These are phyloP conservation scores for Drosophila merina DNA, from an alignment of 2,888 invertebrate genomes.

Conservation along the genomic window DNA sequence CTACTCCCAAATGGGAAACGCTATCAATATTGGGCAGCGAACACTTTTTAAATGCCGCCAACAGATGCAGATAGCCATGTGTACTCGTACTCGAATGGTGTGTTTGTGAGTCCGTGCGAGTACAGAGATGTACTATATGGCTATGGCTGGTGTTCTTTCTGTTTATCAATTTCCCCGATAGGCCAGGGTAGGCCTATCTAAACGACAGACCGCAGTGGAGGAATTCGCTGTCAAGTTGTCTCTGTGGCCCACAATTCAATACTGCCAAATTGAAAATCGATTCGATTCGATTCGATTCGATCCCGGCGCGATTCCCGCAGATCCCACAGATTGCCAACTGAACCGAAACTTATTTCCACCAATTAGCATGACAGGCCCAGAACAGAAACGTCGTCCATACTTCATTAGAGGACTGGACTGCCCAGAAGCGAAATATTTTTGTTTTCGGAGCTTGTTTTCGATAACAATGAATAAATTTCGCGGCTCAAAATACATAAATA, in stretches of 20 bases:
- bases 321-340: conserved; percentile 14
- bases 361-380: conserved; percentile 28
- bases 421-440: conserved; percentile 26
- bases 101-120: not conserved
- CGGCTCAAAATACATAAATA: conserved; percentile 67
- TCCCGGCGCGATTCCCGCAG: conserved; percentile 7
- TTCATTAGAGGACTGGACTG: conserved; percentile 35
- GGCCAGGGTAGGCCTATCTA: conserved; percentile 21
- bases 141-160: conserved; percentile 45
- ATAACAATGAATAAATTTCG: conserved; percentile 58
- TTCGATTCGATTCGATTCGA: conserved; percentile 31
- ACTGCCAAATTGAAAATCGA: conserved; percentile 42
- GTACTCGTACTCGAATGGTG: conserved; percentile 2
- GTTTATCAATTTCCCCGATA: conserved; percentile 63
- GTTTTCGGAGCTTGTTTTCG: conserved; percentile 49
- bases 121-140: conserved; percentile 7
- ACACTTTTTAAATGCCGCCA: conserved; percentile 62
- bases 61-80: conserved; percentile 42
- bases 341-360: conserved; percentile 30
- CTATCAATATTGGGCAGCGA: conserved; percentile 72
- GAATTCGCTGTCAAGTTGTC: conserved; percentile 40
- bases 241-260: conserved; percentile 34
- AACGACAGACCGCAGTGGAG: conserved; percentile 35
- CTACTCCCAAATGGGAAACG: conserved; percentile 48
- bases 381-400: conserved; percentile 12